Evolutionary conservation across 2,888 invertebrate species (phyloP).

Genomic region (Hemithea aestivaria): DNA sequence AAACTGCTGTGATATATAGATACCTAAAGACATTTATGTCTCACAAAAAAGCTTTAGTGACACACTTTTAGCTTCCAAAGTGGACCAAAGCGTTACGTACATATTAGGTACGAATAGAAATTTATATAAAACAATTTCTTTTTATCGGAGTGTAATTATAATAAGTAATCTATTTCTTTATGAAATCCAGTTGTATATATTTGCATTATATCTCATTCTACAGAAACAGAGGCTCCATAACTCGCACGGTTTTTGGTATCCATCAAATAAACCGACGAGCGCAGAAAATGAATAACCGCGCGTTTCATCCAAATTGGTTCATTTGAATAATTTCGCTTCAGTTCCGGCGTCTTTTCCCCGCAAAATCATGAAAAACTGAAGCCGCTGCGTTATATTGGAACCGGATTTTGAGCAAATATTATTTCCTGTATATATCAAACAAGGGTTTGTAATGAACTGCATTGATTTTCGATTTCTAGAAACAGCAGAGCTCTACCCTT

Average conservation of each 20-base stretch:
- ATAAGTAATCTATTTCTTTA: too few species aligned
- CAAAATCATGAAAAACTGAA: slow-evolving; percentile 25
- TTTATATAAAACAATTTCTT: too few species aligned
- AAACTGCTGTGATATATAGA: background rate
- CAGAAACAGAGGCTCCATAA: slow-evolving; percentile 5
- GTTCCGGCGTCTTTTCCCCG: slow-evolving; percentile 23
- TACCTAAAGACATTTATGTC: too few species aligned
- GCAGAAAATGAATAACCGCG: slow-evolving; percentile 22
- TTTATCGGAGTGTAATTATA: too few species aligned
- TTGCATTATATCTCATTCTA: background rate
- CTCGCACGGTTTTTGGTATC: slow-evolving; percentile 11
- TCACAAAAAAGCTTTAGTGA: too few species aligned
- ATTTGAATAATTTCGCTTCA: slow-evolving; percentile 31
- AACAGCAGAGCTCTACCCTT: slow-evolving; percentile 7
- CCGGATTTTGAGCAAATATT: slow-evolving; percentile 23
- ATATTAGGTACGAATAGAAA: too few species aligned
- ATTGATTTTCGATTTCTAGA: slow-evolving; percentile 27
- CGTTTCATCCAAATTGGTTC: slow-evolving; percentile 26
- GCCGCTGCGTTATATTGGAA: slow-evolving; percentile 18
- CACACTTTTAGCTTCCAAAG: too few species aligned
- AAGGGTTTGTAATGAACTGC: slow-evolving; percentile 19
- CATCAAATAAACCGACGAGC: slow-evolving; percentile 20
- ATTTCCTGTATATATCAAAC: slow-evolving; percentile 25
- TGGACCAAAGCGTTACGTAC: too few species aligned
- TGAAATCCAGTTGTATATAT: too few species aligned